Percentiles rank a stretch among this genome's conserved stretches.
These are phyloP conservation scores for Coelogynopora nodosa DNA, from an alignment of 2,888 invertebrate species.

Conservation along the genomic window DNA sequence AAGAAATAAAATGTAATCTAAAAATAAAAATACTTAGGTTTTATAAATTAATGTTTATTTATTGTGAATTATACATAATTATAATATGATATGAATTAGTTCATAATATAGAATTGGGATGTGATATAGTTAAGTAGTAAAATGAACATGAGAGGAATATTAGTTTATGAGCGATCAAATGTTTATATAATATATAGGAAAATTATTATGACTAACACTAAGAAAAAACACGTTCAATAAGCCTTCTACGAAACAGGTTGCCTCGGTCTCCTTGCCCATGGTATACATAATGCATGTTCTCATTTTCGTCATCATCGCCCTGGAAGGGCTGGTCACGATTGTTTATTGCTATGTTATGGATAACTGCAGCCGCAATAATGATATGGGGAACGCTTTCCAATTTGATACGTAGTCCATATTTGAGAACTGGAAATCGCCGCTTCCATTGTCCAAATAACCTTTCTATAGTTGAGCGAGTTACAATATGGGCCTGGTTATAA, in stretches of 20 bases:
- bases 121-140: too few relatives aligned
- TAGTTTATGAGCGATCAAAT: too few relatives aligned
- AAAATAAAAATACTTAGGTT: too few relatives aligned
- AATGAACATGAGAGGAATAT: too few relatives aligned
- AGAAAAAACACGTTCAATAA: not conserved
- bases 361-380: not conserved
- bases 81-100: too few relatives aligned
- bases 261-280: not conserved
- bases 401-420: not conserved
- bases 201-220: not conserved
- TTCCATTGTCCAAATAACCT: not conserved
- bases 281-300: not conserved
- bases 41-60: too few relatives aligned
- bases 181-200: not conserved
- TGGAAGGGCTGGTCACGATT: not conserved
- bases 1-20: too few relatives aligned
- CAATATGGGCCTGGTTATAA: not conserved
- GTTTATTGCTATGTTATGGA: not conserved
- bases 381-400: not conserved
- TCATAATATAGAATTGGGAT: too few relatives aligned
- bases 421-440: not conserved
- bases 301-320: not conserved
- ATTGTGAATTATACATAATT: too few relatives aligned
- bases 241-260: not conserved
- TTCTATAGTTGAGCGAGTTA: not conserved